A percentile compares a stretch with the other conserved stretches of the same genome.
Evolutionary conservation across 2,888 invertebrate species (phyloP).

Genomic region (Cyaniris semiargus): DNA sequence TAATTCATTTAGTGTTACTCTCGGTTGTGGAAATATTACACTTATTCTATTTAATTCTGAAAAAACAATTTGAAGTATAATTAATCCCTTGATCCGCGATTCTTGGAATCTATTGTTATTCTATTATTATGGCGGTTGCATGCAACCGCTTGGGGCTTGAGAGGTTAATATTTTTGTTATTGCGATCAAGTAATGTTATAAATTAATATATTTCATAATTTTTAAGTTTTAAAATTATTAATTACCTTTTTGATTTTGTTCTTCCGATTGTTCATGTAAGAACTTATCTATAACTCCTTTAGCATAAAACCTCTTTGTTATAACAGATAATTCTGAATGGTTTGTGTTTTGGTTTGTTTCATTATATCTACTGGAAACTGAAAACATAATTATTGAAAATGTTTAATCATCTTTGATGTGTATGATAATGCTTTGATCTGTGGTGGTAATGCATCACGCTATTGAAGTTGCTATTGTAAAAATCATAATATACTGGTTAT

Average conservation of each 20-base stretch:
- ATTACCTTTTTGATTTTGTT: conserved; percentile 1
- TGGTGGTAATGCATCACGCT: no score
- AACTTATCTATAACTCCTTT: conserved; percentile 4
- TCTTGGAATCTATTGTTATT: no score
- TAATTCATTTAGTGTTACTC: conserved; percentile 72
- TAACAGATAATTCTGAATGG: neutral
- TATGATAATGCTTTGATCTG: no score
- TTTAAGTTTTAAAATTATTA: no score
- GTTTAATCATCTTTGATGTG: neutral
- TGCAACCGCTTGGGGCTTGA: no score
- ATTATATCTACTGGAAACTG: neutral
- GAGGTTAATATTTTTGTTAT: no score
- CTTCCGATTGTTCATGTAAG: neutral
- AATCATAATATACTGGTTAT: neutral
- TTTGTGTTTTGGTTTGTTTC: neutral
- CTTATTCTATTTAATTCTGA: conserved; percentile 50
- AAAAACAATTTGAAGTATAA: no score
- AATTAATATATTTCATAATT: no score
- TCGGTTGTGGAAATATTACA: conserved; percentile 71
- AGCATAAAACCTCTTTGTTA: conserved; percentile 11
- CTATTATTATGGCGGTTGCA: no score
- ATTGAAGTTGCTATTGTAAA: neutral
- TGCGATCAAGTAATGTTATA: no score
- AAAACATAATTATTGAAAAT: neutral
- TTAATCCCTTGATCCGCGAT: no score